These are phyloP conservation scores for Holacanthus passer DNA, from an alignment of 2,113 vertebrate genomes.

Conservation along the genomic window DNA sequence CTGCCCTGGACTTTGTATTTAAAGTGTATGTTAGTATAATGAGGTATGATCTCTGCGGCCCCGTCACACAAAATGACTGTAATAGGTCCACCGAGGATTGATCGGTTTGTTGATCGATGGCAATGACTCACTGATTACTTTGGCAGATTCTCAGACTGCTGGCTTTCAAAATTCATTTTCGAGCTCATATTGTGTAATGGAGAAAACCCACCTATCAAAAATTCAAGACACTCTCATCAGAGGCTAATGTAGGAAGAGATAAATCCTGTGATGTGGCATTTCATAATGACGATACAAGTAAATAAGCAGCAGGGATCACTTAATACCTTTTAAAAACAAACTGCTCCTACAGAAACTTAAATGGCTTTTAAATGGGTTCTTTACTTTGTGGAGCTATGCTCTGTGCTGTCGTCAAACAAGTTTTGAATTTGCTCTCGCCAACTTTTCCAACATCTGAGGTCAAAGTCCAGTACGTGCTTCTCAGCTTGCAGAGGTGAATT, in stretches of 20 bases:
- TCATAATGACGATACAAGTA: not conserved
- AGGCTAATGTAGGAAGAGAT: not conserved
- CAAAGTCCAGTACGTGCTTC: conserved; percentile 55
- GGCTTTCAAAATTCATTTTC: conserved; percentile 53
- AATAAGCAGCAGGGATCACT: not conserved
- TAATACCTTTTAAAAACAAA: not conserved
- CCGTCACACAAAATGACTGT: conserved; percentile 30
- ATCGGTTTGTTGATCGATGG: conserved; percentile 54
- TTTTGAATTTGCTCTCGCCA: conserved; percentile 57
- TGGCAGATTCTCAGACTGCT: conserved; percentile 24
- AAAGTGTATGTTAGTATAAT: conserved; percentile 34
- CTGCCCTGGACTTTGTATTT: conserved; percentile 16
- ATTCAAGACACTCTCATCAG: not conserved
- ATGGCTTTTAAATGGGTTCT: conserved; percentile 22
- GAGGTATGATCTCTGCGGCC: conserved; percentile 41
- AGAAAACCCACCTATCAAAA: conserved; percentile 27
- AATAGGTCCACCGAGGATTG: conserved; percentile 25
- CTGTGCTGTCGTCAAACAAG: conserved; percentile 26
- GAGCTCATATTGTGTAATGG: conserved; percentile 33
- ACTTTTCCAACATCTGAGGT: conserved; percentile 52
- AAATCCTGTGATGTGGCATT: conserved; percentile 2
- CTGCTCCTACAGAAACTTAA: not conserved
- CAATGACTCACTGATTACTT: conserved; percentile 56
- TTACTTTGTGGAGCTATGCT: conserved; percentile 17
- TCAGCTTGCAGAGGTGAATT: conserved; percentile 59